Evolutionary conservation across 2,113 vertebrate species (phyloP).

Genomic region (Ctenodactylus gundi): DNA sequence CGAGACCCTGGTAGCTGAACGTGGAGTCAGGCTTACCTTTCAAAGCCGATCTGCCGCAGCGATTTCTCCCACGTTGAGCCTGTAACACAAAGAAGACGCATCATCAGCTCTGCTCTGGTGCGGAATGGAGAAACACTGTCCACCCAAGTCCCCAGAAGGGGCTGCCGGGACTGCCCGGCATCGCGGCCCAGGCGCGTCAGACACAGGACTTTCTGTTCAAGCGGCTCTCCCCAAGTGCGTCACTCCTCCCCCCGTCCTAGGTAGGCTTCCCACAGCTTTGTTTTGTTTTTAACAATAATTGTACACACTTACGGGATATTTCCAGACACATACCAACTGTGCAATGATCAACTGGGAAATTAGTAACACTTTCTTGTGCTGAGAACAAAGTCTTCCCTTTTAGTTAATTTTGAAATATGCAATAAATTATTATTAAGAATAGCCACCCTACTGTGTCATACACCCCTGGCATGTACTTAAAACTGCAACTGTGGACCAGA

Average conservation of each 20-base stretch:
- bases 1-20: not conserved
- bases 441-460: not conserved
- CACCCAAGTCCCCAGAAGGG: no score
- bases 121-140: no score
- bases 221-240: no score
- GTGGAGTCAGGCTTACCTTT: constrained; percentile 90
- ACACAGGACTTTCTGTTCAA: no score
- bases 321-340: no score
- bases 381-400: not conserved
- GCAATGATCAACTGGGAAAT: not conserved
- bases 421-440: not conserved
- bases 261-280: no score
- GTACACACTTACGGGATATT: accelerated
- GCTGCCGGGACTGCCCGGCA: no score
- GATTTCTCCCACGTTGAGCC: constrained; percentile 96
- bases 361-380: not conserved
- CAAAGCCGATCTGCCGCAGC: constrained; percentile 96
- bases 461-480: no score
- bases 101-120: constrained; percentile 53
- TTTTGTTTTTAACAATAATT: not conserved
- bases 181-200: no score
- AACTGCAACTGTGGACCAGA: not conserved
- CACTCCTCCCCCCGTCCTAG: no score
- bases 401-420: not conserved
- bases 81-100: constrained; percentile 78